Percentiles rank a stretch among this genome's conserved stretches.
Evolutionary conservation across 2,113 vertebrate genomes (phyloP).

Genomic region (Poeciliopsis turrubarensis): DNA sequence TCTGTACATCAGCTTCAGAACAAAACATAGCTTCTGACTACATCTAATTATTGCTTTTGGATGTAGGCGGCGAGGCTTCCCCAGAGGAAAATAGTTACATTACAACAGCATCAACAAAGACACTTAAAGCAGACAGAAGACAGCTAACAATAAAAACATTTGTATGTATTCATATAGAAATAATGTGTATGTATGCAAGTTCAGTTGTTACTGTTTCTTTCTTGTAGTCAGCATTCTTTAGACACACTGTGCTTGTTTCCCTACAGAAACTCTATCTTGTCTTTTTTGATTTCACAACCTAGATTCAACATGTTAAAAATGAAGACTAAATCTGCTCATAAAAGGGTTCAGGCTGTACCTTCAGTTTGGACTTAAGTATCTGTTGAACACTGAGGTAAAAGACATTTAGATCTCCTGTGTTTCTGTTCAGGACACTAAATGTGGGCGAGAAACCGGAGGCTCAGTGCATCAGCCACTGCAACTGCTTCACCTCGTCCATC

Average conservation of each 20-base stretch:
- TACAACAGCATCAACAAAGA: too few species aligned
- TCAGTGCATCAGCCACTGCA: conserved; percentile 91
- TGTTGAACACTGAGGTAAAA: background rate
- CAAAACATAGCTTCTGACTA: background rate
- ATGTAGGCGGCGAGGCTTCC: background rate
- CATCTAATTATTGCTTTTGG: background rate
- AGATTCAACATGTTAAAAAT: background rate
- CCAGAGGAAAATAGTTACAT: too few species aligned
- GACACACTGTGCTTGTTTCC: background rate
- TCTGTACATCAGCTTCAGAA: background rate
- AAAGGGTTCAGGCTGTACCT: background rate
- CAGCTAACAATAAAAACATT: too few species aligned
- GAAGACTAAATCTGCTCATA: background rate
- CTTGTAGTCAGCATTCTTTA: too few species aligned
- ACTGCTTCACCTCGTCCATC: conserved; percentile 94
- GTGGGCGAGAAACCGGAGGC: conserved; percentile 85
- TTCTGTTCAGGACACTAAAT: conserved; percentile 81
- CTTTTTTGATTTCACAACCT: background rate
- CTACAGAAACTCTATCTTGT: background rate
- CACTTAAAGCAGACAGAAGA: too few species aligned
- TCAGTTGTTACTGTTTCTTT: background rate
- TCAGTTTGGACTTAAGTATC: background rate
- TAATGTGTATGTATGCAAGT: background rate
- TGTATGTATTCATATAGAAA: too few species aligned
- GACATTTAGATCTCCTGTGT: background rate